A percentile compares a stretch with the other conserved stretches of the same genome.
Conservation (phyloP, 2,888 invertebrate genomes). For the Antitype chi region DNA sequence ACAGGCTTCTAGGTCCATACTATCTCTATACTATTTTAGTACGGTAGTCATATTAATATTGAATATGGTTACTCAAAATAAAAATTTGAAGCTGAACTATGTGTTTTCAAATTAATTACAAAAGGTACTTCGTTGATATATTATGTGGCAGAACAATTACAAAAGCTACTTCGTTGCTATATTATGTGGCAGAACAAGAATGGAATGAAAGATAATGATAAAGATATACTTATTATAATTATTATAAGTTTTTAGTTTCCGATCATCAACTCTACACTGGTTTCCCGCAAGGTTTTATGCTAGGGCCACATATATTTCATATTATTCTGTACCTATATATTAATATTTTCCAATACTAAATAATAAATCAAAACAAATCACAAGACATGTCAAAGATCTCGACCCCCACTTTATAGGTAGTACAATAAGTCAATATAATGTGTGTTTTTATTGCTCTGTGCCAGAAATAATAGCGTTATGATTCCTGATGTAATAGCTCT, state of each 20-base stretch:
- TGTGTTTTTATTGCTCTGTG: conserved; percentile 55
- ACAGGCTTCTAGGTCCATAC: not conserved
- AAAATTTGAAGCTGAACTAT: not conserved
- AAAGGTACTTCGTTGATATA: not conserved
- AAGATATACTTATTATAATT: not conserved
- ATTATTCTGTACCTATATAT: not conserved
- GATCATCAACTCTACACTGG: not conserved
- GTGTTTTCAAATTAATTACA: not conserved
- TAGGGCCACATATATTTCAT: not conserved
- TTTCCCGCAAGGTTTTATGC: not conserved
- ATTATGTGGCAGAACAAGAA: too few relatives aligned
- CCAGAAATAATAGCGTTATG: conserved; percentile 52
- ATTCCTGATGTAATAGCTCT: conserved; percentile 37
- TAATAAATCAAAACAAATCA: conserved; percentile 16
- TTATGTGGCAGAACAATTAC: not conserved
- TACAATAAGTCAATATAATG: conserved; percentile 64
- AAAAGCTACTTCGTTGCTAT: not conserved
- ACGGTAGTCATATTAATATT: conserved; percentile 1
- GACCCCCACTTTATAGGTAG: conserved; percentile 54
- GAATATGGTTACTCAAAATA: not conserved
- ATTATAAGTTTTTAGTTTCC: not conserved
- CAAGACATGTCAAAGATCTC: conserved; percentile 52
- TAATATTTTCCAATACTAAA: not conserved
- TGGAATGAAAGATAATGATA: too few relatives aligned
- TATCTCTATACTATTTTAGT: not conserved